Conservation (phyloP, 2,797 vertebrate species). For the Hemitrygon akajei region DNA sequence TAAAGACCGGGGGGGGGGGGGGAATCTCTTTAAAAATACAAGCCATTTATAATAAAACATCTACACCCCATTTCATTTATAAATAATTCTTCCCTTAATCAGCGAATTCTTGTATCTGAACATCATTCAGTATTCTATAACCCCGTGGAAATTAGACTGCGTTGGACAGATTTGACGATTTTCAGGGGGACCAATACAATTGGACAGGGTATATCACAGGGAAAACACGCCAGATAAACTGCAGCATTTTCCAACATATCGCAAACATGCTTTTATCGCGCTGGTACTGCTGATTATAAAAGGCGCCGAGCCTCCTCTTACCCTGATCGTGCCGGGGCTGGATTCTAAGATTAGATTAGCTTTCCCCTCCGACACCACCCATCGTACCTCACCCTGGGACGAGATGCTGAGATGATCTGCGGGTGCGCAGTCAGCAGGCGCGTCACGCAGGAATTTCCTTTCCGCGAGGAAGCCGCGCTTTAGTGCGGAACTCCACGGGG, state of each 20-base stretch:
- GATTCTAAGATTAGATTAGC: background rate
- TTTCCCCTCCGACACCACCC: background rate
- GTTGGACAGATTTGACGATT: background rate
- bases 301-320: background rate
- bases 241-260: background rate
- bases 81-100: too few species aligned
- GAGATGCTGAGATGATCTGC: background rate
- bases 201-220: background rate
- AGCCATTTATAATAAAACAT: background rate
- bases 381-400: background rate
- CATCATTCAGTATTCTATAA: background rate
- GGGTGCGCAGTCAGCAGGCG: background rate
- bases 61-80: background rate
- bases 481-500: background rate
- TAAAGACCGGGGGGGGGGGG: background rate
- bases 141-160: background rate
- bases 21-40: background rate
- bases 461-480: background rate
- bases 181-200: background rate
- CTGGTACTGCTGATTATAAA: background rate
- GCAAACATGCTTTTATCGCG: background rate
- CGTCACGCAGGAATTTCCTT: constrained; percentile 5
- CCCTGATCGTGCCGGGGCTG: background rate
- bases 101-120: background rate
- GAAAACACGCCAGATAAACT: background rate